Conservation (phyloP, 2,888 invertebrate genomes). For the Drosophila paracracens region DNA sequence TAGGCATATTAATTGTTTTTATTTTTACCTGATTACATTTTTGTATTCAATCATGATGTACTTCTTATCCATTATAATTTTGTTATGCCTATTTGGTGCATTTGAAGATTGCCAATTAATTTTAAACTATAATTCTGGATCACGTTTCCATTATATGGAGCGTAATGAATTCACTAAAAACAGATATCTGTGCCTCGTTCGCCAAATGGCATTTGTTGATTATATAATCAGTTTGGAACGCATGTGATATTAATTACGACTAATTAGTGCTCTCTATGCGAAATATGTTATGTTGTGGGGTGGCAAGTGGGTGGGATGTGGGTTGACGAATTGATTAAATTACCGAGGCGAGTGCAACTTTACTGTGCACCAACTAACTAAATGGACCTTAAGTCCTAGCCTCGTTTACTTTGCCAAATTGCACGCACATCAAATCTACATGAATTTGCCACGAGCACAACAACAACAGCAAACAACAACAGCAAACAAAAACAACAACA, state of each 20-base stretch:
- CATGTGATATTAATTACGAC: constrained; percentile 57
- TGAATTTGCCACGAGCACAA: constrained; percentile 47
- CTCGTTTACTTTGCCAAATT: constrained; percentile 61
- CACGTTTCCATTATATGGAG: not conserved
- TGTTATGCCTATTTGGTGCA: not conserved
- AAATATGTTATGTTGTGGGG: constrained; percentile 21
- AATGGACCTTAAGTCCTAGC: constrained; percentile 32
- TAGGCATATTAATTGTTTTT: not conserved
- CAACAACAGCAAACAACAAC: constrained; percentile 25
- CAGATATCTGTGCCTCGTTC: constrained; percentile 11
- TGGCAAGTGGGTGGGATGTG: not conserved
- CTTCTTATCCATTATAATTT: not conserved
- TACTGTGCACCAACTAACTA: constrained; percentile 35
- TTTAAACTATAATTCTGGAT: constrained; percentile 7
- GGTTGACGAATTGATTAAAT: constrained; percentile 59
- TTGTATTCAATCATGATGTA: not conserved
- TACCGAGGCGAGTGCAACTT: constrained; percentile 34
- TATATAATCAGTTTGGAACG: constrained; percentile 52
- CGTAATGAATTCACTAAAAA: constrained; percentile 3
- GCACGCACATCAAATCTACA: constrained; percentile 67
- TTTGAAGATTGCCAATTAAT: constrained; percentile 7
- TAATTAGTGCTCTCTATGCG: constrained; percentile 45
- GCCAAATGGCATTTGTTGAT: constrained; percentile 42
- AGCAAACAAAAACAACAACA: constrained; percentile 8
- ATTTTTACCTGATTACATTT: not conserved